Evolutionary conservation across 2,888 invertebrate genomes (phyloP).

Genomic region (Acanthosepion esculentum): DNA sequence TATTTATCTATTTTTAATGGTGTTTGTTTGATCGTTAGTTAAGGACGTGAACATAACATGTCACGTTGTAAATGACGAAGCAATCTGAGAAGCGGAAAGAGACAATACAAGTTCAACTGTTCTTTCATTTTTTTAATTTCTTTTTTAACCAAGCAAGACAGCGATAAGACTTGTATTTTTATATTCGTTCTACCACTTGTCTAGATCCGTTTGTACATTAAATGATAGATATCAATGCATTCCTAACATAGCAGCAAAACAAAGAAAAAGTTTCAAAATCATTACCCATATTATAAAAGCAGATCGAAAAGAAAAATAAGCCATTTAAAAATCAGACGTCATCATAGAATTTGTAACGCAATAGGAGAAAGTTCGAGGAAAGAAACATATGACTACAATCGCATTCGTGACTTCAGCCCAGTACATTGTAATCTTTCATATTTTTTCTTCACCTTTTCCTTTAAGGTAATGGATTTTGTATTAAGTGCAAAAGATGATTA

Average conservation of each 20-base stretch:
- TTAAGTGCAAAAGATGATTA: too few relatives aligned
- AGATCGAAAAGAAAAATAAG: too few relatives aligned
- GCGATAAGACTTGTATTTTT: neutral
- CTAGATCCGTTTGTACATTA: neutral
- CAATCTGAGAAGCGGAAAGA: neutral
- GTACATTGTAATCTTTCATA: too few relatives aligned
- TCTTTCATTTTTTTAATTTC: neutral
- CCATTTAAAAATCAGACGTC: too few relatives aligned
- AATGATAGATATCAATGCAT: neutral
- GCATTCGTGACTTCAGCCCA: too few relatives aligned
- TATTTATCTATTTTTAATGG: neutral
- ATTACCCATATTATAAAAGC: too few relatives aligned
- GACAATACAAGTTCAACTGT: neutral
- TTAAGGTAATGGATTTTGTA: too few relatives aligned
- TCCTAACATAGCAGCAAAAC: neutral
- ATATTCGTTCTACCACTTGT: neutral
- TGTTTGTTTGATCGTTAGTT: neutral
- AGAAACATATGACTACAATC: too few relatives aligned
- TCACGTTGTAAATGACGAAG: neutral
- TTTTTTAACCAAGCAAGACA: slow-evolving; percentile 12
- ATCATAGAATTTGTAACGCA: too few relatives aligned
- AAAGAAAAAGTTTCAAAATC: neutral
- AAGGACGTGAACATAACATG: neutral
- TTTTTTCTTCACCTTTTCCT: too few relatives aligned
- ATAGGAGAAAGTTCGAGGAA: too few relatives aligned